These are phyloP conservation scores for Unio pictorum DNA, from an alignment of 2,888 invertebrate genomes.

Conservation along the genomic window DNA sequence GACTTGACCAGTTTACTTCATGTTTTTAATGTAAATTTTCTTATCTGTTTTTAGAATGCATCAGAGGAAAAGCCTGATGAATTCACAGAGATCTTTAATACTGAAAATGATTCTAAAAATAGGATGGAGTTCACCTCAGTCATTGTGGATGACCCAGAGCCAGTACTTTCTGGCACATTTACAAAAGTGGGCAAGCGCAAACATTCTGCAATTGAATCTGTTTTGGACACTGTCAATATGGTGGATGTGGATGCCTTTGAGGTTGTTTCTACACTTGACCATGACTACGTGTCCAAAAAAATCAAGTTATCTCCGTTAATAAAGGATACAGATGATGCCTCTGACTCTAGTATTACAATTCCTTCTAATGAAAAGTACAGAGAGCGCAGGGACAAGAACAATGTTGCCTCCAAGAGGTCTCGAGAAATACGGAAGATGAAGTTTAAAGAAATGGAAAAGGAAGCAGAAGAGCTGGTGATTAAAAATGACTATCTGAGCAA, in stretches of 20 bases:
- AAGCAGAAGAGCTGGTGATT: constrained; percentile 51
- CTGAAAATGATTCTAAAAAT: too few species aligned
- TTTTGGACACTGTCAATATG: constrained; percentile 8
- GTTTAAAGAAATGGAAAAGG: constrained; percentile 57
- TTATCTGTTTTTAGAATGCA: too few species aligned
- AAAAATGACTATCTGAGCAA: constrained; percentile 54
- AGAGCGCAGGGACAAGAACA: constrained; percentile 62
- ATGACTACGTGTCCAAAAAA: constrained; percentile 48
- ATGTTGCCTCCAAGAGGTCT: constrained; percentile 64
- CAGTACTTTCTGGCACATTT: too few species aligned
- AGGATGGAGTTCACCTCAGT: too few species aligned
- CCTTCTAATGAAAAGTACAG: constrained; percentile 41
- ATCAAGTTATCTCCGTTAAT: constrained; percentile 10
- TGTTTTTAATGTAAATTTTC: too few species aligned
- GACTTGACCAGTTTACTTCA: too few species aligned
- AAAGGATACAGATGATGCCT: background rate
- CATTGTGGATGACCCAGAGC: too few species aligned
- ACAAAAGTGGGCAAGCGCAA: constrained; percentile 1
- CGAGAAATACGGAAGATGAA: constrained; percentile 63
- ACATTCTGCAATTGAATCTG: constrained; percentile 2
- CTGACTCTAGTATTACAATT: background rate
- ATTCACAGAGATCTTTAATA: too few species aligned
- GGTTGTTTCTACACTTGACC: constrained; percentile 31
- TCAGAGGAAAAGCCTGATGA: too few species aligned
- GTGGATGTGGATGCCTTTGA: constrained; percentile 2